Evolutionary conservation across 2,113 vertebrate species (phyloP).

Genomic region (Stigmatopora nigra): DNA sequence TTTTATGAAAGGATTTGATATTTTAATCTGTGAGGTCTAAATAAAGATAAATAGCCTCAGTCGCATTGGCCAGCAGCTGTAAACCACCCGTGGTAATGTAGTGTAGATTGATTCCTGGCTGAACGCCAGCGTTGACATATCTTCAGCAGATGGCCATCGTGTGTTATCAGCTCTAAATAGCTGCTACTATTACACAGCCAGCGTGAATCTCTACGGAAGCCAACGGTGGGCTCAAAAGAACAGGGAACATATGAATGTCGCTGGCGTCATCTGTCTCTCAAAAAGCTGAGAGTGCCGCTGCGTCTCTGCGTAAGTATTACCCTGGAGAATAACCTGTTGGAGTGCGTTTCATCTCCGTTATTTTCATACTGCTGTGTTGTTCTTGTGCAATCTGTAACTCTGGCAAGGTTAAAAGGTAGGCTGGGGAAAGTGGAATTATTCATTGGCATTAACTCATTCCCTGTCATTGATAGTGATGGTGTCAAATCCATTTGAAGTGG

Average conservation of each 20-base stretch:
- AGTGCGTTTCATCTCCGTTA: slow-evolving; percentile 21
- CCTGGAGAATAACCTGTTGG: slow-evolving; percentile 28
- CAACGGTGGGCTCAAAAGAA: slow-evolving; percentile 2
- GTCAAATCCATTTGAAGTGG: too few species aligned
- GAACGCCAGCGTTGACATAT: slow-evolving; percentile 29
- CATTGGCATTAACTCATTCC: neutral
- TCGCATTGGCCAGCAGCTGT: slow-evolving; percentile 24
- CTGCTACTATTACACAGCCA: slow-evolving; percentile 23
- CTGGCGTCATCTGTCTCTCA: neutral
- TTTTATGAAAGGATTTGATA: slow-evolving; percentile 5
- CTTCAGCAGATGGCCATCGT: slow-evolving; percentile 44
- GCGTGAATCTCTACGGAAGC: slow-evolving; percentile 19
- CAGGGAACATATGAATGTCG: slow-evolving; percentile 14
- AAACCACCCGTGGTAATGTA: slow-evolving; percentile 30
- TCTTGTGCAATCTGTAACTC: slow-evolving; percentile 11
- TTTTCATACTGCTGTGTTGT: slow-evolving; percentile 18
- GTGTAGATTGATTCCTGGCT: slow-evolving; percentile 29
- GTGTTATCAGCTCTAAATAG: slow-evolving; percentile 32
- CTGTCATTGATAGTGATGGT: too few species aligned
- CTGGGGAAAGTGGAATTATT: slow-evolving; percentile 10
- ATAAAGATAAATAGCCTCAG: slow-evolving; percentile 15
- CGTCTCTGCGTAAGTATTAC: slow-evolving; percentile 18
- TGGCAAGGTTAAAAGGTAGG: slow-evolving; percentile 11
- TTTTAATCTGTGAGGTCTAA: slow-evolving; percentile 5
- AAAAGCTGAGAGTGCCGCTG: slow-evolving; percentile 24